A percentile compares a stretch with the other conserved stretches of the same genome.
These are phyloP conservation scores for Tenualosa thibaudeaui DNA, from an alignment of 2,797 vertebrate species.

Conservation along the genomic window DNA sequence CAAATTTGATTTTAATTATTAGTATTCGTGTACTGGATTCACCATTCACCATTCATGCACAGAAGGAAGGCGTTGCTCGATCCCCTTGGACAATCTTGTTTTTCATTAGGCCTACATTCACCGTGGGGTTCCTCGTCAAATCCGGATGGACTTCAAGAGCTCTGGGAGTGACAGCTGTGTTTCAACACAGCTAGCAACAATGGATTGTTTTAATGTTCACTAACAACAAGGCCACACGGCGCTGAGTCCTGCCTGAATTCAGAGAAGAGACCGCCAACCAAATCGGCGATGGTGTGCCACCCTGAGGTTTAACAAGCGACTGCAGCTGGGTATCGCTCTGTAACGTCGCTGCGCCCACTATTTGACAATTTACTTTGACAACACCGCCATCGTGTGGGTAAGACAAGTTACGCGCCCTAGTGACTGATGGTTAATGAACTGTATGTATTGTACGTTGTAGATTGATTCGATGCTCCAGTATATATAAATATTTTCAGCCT, in stretches of 20 bases:
- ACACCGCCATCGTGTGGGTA: constrained; percentile 46
- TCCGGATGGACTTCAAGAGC: constrained; percentile 19
- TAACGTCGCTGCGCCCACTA: not conserved
- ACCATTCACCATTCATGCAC: not conserved
- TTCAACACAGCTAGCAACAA: not conserved
- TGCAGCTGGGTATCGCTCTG: not conserved
- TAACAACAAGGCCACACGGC: not conserved
- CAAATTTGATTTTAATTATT: no score
- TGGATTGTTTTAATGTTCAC: constrained; percentile 16
- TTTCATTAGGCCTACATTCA: not conserved
- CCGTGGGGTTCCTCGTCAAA: not conserved
- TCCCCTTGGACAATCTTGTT: not conserved
- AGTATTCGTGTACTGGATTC: not conserved
- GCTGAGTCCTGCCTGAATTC: not conserved
- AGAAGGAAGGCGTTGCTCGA: not conserved
- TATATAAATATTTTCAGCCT: not conserved
- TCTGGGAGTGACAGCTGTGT: constrained; percentile 6
- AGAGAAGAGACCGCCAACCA: not conserved
- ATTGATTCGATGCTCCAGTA: not conserved
- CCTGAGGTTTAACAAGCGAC: not conserved
- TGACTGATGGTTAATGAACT: not conserved
- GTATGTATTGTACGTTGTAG: not conserved
- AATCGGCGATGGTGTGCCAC: not conserved
- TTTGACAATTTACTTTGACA: constrained; percentile 34
- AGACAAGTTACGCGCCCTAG: not conserved